phyloP scores from a whole-genome alignment of 2,797 vertebrate genomes.

The Loriculus beryllinus region DNA sequence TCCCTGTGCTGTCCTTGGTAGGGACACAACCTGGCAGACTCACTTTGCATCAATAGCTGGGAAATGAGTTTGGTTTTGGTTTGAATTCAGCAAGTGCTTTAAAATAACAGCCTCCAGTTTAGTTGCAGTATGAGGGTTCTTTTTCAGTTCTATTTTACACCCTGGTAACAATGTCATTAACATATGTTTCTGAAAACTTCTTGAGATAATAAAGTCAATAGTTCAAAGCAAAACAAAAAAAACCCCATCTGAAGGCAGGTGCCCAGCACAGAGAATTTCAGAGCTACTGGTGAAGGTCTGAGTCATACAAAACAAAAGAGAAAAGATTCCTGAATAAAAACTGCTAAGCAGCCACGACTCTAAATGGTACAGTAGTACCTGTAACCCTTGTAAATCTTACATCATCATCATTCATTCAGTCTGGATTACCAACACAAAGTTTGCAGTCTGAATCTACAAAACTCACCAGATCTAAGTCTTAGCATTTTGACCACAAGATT shows the following conservation, averaged over 20 bases:
- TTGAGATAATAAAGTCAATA: background rate
- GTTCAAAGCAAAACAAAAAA: background rate
- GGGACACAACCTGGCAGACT: background rate
- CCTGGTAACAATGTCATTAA: background rate
- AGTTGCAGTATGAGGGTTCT: background rate
- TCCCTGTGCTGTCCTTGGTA: background rate
- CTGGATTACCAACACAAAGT: background rate
- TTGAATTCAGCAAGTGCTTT: background rate
- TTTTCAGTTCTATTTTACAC: background rate
- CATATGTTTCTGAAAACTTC: background rate
- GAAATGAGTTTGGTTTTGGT: background rate
- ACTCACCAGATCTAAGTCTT: background rate
- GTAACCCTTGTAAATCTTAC: background rate
- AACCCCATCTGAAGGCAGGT: background rate
- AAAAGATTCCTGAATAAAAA: background rate
- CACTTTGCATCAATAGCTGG: background rate
- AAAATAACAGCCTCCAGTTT: background rate
- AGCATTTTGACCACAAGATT: background rate
- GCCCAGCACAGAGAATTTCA: background rate
- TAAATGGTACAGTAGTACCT: background rate
- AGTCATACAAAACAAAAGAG: background rate
- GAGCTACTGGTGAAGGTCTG: background rate
- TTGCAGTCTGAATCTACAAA: background rate
- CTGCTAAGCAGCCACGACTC: background rate
- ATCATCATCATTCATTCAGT: background rate